phyloP scores from a whole-genome alignment of 2,888 invertebrate species.

The Nesidiocoris tenuis region DNA sequence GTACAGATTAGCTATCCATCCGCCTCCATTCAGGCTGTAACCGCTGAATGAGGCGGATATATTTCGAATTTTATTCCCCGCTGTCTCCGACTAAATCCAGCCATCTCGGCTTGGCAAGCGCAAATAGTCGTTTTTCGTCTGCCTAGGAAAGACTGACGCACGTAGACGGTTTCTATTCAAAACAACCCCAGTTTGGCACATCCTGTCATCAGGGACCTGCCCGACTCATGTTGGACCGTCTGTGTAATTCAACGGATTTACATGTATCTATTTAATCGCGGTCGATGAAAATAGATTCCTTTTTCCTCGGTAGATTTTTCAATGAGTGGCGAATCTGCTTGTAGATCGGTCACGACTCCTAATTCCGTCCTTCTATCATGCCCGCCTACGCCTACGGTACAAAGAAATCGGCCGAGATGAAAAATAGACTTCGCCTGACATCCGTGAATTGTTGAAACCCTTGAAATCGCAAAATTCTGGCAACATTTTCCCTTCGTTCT shows the following conservation, averaged over 20 bases:
- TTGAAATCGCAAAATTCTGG: no score
- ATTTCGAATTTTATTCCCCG: not conserved
- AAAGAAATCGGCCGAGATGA: not conserved
- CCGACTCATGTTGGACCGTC: not conserved
- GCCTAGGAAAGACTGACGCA: not conserved
- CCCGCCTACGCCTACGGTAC: not conserved
- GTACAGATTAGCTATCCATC: no score
- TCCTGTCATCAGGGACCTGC: not conserved
- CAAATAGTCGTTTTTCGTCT: not conserved
- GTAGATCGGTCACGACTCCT: not conserved
- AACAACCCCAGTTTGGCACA: constrained; percentile 10
- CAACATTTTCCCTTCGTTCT: no score
- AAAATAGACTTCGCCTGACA: not conserved
- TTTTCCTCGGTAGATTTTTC: not conserved
- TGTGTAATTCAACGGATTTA: not conserved
- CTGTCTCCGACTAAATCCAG: not conserved
- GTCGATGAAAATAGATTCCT: constrained; percentile 10
- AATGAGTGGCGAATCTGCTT: not conserved
- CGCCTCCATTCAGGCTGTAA: no score
- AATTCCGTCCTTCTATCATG: no score
- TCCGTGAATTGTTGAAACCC: no score
- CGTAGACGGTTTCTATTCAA: constrained; percentile 2
- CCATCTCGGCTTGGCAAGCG: not conserved
- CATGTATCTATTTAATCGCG: not conserved
- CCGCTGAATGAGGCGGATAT: no score